phyloP scores from a whole-genome alignment of 2,888 invertebrate genomes.

The Lobophora halterata region DNA sequence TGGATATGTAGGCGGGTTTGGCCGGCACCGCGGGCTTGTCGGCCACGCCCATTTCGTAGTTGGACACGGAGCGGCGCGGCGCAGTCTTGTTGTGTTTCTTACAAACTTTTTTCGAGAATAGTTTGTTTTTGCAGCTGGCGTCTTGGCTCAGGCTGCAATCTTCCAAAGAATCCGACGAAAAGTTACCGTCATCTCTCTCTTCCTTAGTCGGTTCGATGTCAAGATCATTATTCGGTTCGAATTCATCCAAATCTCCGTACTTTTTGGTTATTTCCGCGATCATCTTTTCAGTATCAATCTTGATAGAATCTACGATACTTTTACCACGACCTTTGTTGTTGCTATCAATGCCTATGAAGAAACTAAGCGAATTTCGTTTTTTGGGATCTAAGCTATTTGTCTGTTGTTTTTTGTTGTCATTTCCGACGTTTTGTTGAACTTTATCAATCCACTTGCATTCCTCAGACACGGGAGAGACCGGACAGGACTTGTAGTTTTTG shows the following conservation, averaged over 20 bases:
- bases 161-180: slow-evolving; percentile 90
- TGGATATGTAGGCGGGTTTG: slow-evolving; percentile 57
- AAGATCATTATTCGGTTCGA: slow-evolving; percentile 58
- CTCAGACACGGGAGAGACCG: slow-evolving; percentile 91
- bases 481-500: slow-evolving; percentile 88
- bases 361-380: slow-evolving; percentile 83
- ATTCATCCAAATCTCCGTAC: slow-evolving; percentile 82
- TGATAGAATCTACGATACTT: slow-evolving; percentile 82
- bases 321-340: slow-evolving; percentile 72
- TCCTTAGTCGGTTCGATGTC: slow-evolving; percentile 68
- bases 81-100: slow-evolving; percentile 74
- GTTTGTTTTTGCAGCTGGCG: slow-evolving; percentile 72
- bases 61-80: slow-evolving; percentile 86
- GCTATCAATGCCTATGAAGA: slow-evolving; percentile 82
- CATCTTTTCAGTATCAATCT: slow-evolving; percentile 84
- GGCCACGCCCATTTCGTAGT: slow-evolving; percentile 85
- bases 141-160: slow-evolving; percentile 83
- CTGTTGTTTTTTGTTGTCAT: slow-evolving; percentile 30
- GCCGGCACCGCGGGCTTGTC: slow-evolving; percentile 66
- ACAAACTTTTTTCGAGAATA: slow-evolving; percentile 75
- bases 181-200: slow-evolving; percentile 83
- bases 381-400: slow-evolving; percentile 70
- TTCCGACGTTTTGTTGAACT: slow-evolving; percentile 49
- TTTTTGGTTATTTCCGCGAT: slow-evolving; percentile 83
- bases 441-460: slow-evolving; percentile 85